Evolutionary conservation across 2,113 vertebrate species (phyloP).

Genomic region (Salvelinus namaycush): DNA sequence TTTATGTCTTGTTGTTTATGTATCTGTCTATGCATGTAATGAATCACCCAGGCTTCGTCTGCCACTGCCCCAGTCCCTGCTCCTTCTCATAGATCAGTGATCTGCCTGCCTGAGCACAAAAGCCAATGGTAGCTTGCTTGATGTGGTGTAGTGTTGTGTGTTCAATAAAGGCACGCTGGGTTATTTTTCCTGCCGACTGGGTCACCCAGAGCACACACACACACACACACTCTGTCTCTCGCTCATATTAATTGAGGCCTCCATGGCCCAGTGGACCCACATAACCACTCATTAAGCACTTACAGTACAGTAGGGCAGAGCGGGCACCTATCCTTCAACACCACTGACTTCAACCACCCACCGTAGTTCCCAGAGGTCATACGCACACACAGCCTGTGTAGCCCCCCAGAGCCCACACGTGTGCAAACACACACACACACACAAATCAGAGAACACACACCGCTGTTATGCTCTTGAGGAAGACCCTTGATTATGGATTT

Average conservation of each 20-base stretch:
- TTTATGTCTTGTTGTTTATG: not conserved
- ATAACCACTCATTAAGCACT: not conserved
- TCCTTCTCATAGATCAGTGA: not conserved
- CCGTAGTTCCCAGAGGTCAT: not conserved
- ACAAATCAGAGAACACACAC: not conserved
- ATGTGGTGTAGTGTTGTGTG: not conserved
- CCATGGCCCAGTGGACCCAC: not conserved
- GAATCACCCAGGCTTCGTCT: not conserved
- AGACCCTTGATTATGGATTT: no score
- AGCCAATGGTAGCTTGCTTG: not conserved
- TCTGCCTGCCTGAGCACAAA: constrained; percentile 14
- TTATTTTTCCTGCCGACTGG: not conserved
- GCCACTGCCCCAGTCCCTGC: not conserved
- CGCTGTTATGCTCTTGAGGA: no score
- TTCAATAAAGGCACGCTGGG: not conserved
- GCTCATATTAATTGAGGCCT: not conserved
- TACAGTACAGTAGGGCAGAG: not conserved
- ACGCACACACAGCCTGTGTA: not conserved
- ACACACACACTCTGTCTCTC: not conserved
- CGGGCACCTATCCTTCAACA: not conserved
- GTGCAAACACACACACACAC: not conserved
- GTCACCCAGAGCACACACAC: not conserved
- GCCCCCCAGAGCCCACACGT: not conserved
- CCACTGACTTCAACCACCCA: not conserved
- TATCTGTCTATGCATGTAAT: not conserved